These are phyloP conservation scores for Antitype chi DNA, from an alignment of 2,888 invertebrate genomes.

Conservation along the genomic window DNA sequence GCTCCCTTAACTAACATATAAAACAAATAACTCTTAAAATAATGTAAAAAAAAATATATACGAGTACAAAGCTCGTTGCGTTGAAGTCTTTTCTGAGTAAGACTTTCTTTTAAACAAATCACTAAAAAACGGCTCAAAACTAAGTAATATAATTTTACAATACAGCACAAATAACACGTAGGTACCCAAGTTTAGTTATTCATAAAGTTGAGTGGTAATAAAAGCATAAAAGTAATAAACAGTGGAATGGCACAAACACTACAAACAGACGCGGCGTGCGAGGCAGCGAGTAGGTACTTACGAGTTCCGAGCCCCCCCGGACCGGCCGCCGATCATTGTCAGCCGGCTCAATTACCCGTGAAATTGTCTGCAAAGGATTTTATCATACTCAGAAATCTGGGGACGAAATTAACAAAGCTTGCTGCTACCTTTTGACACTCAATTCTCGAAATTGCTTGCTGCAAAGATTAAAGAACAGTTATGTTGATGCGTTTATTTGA, in stretches of 20 bases:
- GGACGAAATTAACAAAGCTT: slow-evolving; percentile 66
- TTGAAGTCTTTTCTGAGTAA: slow-evolving; percentile 64
- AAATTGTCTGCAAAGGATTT: slow-evolving; percentile 82
- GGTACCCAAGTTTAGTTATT: slow-evolving; percentile 35
- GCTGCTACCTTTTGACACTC: slow-evolving; percentile 51
- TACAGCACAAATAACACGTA: slow-evolving; percentile 51
- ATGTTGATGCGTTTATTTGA: slow-evolving; percentile 36
- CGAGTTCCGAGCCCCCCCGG: slow-evolving; percentile 54
- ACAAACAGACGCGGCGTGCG: slow-evolving; percentile 72
- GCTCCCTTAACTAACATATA: background rate
- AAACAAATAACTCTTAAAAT: background rate
- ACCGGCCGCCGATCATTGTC: slow-evolving; percentile 76
- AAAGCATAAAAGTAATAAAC: slow-evolving; percentile 75
- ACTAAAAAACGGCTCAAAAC: slow-evolving; percentile 6
- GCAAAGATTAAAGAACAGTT: slow-evolving; percentile 38
- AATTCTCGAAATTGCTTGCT: slow-evolving; percentile 42
- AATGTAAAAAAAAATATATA: background rate
- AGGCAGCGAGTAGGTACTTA: slow-evolving; percentile 15
- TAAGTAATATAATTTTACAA: slow-evolving; percentile 49
- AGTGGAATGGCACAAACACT: slow-evolving; percentile 74
- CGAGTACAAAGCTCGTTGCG: slow-evolving; percentile 53
- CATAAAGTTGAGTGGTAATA: slow-evolving; percentile 72
- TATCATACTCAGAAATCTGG: slow-evolving; percentile 69
- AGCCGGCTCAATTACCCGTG: slow-evolving; percentile 86
- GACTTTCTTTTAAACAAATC: slow-evolving; percentile 41